Conservation (phyloP, 2,113 vertebrate genomes). For the Columbina picui region DNA sequence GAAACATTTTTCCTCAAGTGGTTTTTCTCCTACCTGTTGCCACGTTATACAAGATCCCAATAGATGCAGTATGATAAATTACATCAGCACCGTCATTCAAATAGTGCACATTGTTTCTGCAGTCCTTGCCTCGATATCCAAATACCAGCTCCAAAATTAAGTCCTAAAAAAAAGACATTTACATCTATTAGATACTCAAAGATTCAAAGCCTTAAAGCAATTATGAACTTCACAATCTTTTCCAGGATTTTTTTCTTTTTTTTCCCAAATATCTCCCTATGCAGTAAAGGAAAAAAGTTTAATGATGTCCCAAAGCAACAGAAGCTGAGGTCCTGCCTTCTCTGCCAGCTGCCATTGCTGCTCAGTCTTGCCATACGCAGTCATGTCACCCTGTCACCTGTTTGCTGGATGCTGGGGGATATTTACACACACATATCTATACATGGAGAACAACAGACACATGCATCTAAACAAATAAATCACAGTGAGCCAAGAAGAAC, state of each 20-base stretch:
- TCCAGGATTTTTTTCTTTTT: not conserved
- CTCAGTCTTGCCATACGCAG: not conserved
- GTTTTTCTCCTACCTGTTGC: conserved; percentile 86
- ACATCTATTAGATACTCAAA: not conserved
- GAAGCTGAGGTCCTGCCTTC: not conserved
- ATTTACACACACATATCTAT: not conserved
- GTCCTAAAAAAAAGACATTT: conserved; percentile 79
- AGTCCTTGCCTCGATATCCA: conserved; percentile 96
- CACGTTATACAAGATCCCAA: conserved; percentile 93
- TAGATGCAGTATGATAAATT: conserved; percentile 94
- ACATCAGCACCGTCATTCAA: conserved; percentile 97
- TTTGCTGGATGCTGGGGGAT: not conserved
- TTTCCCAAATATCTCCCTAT: not conserved
- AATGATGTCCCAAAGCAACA: not conserved
- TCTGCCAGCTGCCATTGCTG: not conserved
- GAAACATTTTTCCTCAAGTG: not conserved
- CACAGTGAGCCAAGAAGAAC: not conserved
- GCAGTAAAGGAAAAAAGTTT: not conserved
- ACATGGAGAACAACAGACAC: not conserved
- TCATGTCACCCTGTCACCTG: not conserved
- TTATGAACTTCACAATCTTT: not conserved
- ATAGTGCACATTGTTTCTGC: conserved; percentile 98
- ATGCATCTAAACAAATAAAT: not conserved
- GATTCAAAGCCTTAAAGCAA: not conserved
- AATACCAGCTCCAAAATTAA: conserved; percentile 95